Evolutionary conservation across 1,140 invertebrate genomes (phyloP).

Genomic region (Aphaenogaster floridana): DNA sequence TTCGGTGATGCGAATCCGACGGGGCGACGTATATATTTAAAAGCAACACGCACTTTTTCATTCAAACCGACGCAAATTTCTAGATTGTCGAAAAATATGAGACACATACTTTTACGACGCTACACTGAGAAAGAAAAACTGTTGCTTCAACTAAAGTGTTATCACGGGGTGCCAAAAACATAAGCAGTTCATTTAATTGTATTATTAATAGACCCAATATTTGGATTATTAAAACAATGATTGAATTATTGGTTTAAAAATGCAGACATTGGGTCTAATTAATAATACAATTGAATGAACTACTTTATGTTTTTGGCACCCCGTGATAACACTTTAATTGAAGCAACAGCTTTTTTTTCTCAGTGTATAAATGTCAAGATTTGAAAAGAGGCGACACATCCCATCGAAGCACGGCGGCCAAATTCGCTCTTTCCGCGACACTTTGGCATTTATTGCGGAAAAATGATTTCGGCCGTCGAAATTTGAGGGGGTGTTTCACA

Average conservation of each 20-base stretch:
- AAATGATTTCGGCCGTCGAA: constrained; percentile 11
- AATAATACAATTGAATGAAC: no score
- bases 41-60: not conserved
- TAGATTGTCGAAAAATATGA: not conserved
- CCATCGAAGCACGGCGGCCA: not conserved
- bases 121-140: not conserved
- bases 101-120: not conserved
- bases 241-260: no score
- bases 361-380: not conserved
- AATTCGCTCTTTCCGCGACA: not conserved
- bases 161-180: no score
- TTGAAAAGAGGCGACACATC: not conserved
- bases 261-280: no score
- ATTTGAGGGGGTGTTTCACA: not conserved
- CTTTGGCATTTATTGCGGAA: not conserved
- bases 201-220: no score
- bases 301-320: no score
- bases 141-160: no score
- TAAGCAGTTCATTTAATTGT: no score
- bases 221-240: no score
- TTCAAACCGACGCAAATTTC: not conserved
- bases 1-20: not conserved
- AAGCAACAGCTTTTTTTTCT: no score
- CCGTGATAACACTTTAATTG: no score
- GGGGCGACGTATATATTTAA: not conserved